Evolutionary conservation across 1,140 invertebrate genomes (phyloP).

Genomic region (Trichonephila clavata): DNA sequence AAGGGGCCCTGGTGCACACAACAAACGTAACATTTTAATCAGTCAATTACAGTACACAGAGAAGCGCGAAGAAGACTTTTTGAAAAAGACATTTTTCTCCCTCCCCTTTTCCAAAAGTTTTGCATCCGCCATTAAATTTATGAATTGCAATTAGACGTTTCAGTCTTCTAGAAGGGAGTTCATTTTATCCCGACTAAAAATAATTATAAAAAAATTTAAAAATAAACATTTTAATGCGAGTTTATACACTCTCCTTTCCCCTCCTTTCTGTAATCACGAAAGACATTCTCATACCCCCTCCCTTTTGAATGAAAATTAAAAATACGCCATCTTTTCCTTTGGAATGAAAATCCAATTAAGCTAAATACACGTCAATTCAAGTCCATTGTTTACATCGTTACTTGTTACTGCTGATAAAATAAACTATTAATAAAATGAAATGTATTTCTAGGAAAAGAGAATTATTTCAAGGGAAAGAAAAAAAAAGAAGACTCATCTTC

Average conservation of each 20-base stretch:
- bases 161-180: slow-evolving; percentile 29
- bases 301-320: slow-evolving; percentile 22
- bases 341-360: slow-evolving; percentile 64
- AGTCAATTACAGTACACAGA: slow-evolving; percentile 63
- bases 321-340: background rate
- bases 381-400: slow-evolving; percentile 64
- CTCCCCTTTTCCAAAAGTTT: background rate
- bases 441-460: background rate
- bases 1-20: background rate
- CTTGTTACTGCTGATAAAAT: slow-evolving; percentile 50
- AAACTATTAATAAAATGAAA: background rate
- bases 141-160: slow-evolving; percentile 71
- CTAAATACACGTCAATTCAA: slow-evolving; percentile 54
- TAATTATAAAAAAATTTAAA: background rate
- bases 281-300: background rate
- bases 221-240: slow-evolving; percentile 34
- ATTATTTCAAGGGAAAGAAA: background rate
- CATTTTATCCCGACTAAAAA: slow-evolving; percentile 22
- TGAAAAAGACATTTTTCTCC: slow-evolving; percentile 26
- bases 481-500: slow-evolving; percentile 6
- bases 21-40: slow-evolving; percentile 73
- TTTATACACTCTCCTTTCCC: background rate
- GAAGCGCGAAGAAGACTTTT: slow-evolving; percentile 26
- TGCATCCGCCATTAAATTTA: slow-evolving; percentile 62
- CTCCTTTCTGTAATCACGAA: background rate